These are phyloP conservation scores for Heliconius erato DNA, from an alignment of 2,888 invertebrate species.

Conservation along the genomic window DNA sequence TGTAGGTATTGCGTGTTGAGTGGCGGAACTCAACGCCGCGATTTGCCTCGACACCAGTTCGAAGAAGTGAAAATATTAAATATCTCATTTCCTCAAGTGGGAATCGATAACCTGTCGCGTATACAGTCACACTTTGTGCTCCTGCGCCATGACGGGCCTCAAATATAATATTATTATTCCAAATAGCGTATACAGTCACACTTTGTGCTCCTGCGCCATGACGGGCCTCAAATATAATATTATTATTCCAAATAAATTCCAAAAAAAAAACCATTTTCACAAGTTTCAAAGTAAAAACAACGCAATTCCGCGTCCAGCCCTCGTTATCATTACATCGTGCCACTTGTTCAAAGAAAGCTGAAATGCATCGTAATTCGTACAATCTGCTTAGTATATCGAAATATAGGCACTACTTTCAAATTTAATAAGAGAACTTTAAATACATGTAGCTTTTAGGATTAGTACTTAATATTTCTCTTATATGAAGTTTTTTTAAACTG, in stretches of 20 bases:
- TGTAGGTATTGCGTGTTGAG: not conserved
- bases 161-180: too few relatives aligned
- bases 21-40: not conserved
- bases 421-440: not conserved
- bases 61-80: not conserved
- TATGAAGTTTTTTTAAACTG: not conserved
- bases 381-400: conserved; percentile 10
- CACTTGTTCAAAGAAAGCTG: conserved; percentile 36
- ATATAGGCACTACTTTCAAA: not conserved
- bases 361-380: conserved; percentile 1
- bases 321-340: conserved; percentile 31
- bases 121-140: too few relatives aligned
- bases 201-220: not conserved
- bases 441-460: not conserved
- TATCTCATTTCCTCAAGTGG: not conserved
- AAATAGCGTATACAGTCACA: not conserved
- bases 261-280: not conserved
- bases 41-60: not conserved
- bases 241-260: not conserved
- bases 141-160: not conserved
- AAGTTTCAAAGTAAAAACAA: not conserved
- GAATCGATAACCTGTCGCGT: not conserved
- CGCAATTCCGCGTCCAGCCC: not conserved
- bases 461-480: not conserved
- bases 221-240: not conserved